Conservation (phyloP, 2,888 invertebrate species). For the Pheosia tremula region DNA sequence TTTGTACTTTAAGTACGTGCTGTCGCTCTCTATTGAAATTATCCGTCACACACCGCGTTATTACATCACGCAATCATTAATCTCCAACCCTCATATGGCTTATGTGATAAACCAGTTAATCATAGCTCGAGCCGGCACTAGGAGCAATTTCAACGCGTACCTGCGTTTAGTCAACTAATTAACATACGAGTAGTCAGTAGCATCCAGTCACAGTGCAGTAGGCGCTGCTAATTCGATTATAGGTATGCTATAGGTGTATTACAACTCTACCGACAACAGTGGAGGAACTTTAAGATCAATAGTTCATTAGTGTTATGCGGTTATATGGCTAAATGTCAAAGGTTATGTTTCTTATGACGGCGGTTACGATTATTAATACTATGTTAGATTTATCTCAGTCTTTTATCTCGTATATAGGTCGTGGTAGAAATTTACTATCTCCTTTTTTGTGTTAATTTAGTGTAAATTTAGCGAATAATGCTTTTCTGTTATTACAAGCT, state of each 20-base stretch:
- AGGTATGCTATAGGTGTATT: slow-evolving; percentile 23
- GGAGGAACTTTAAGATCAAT: slow-evolving; percentile 45
- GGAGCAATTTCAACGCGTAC: slow-evolving; percentile 10
- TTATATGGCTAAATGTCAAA: slow-evolving; percentile 33
- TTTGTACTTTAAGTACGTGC: neutral
- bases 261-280: slow-evolving; percentile 25
- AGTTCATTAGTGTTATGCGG: slow-evolving; percentile 39
- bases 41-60: neutral
- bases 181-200: slow-evolving; percentile 45
- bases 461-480: too few relatives aligned
- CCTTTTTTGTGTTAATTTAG: too few relatives aligned
- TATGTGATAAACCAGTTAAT: slow-evolving; percentile 11
- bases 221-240: slow-evolving; percentile 53
- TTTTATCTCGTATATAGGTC: too few relatives aligned
- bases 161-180: slow-evolving; percentile 45
- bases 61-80: slow-evolving; percentile 5
- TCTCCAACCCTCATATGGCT: slow-evolving; percentile 1
- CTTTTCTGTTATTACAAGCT: too few relatives aligned
- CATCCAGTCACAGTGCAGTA: slow-evolving; percentile 35
- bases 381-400: too few relatives aligned
- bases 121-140: slow-evolving; percentile 14
- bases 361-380: too few relatives aligned
- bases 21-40: neutral
- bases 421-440: too few relatives aligned
- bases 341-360: slow-evolving; percentile 6